Evolutionary conservation across 2,888 invertebrate genomes (phyloP), one percentile per base, ranked within the genome.

Genomic region (Andrena bucephala): DNA sequence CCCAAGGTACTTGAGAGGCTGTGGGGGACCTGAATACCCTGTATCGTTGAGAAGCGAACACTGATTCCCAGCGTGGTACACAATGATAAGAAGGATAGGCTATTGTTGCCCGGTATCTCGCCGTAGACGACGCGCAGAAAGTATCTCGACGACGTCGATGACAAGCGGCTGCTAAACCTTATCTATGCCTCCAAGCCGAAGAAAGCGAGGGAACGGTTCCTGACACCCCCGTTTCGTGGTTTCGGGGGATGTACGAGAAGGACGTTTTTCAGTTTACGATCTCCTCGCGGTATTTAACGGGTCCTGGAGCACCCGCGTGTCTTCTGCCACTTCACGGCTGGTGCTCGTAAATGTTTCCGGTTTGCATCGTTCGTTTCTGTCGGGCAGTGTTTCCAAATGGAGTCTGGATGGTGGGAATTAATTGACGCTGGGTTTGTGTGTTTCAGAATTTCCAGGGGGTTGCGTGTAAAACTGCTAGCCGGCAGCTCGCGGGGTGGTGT

Each of bases 251-350:
- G 59, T 36, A 68, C 66, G 84, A 31, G 70, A 76, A 85, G 74
- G 68, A 42, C 69, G 78, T 52, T 69, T 71, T 84, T 74, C 71
- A 69, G 87, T 89, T 88, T 87, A 89, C 77, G 77, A 83, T 73
- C 83, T 80, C 65, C 75, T 81, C 81, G 85, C 57, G 85, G 81
- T 84, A 83, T 83, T 89, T 89, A 88, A 87, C 83, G 80, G 87
- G 42, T 63, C 71, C 75, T 74, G 69, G 72, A 83, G 68, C 59
- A 50, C 62, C 71, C 77, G 71, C 83, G 87, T 83, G 80, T 74
- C 85, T 75, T 85, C 81, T 79, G 68, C 76, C 73, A 67, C 59
- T 73, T 80, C 67, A 66, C 77, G 75, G 66, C 67, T 73, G 81
- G 24, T 24, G 57, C 57, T 65, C 80, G 80, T 81, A 79, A 81